Percentiles rank a stretch among this genome's conserved stretches.
These are phyloP conservation scores for Ceryle rudis DNA, from an alignment of 2,797 vertebrate species.

Conservation along the genomic window DNA sequence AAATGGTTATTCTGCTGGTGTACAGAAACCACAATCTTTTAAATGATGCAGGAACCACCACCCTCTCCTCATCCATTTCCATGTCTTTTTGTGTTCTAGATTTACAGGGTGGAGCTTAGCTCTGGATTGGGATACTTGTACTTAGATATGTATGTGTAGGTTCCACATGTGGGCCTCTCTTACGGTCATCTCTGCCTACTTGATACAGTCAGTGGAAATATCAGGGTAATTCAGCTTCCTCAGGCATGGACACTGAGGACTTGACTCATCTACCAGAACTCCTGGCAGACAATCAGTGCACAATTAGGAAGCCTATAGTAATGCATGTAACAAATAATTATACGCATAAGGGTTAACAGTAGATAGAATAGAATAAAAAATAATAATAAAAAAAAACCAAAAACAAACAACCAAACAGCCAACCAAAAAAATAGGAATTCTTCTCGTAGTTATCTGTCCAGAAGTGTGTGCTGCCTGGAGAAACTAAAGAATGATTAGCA, in stretches of 20 bases:
- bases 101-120: not conserved
- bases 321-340: not conserved
- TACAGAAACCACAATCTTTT: not conserved
- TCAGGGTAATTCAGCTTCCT: not conserved
- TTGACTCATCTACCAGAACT: not conserved
- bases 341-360: not conserved
- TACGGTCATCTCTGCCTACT: not conserved
- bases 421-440: not conserved
- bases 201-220: not conserved
- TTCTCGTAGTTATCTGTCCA: not conserved
- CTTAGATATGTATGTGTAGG: not conserved
- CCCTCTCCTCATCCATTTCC: not conserved
- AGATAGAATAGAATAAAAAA: not conserved
- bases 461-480: not conserved
- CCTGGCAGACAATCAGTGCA: not conserved
- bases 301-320: not conserved
- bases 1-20: not conserved
- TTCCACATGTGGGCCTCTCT: not conserved
- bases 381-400: not conserved
- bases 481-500: not conserved
- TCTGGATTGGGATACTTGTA: not conserved
- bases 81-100: not conserved
- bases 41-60: not conserved
- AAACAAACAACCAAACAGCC: not conserved
- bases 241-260: accelerated